Conservation (phyloP, 2,797 vertebrate species). For the Apogon talboti region DNA sequence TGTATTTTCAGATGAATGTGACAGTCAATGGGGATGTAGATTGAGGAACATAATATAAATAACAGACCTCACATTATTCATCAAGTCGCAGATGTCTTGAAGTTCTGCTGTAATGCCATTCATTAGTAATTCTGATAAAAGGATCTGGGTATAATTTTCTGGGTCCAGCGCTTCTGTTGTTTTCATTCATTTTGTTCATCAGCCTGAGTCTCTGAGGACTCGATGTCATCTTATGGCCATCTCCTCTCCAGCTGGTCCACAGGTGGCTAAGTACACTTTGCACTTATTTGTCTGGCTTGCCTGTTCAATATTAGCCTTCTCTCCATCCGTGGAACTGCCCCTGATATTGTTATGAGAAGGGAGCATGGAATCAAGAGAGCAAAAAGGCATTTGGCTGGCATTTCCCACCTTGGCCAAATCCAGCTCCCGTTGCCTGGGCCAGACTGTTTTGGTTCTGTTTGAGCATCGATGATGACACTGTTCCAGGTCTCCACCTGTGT, state of each 20-base stretch:
- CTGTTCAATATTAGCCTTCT: constrained; percentile 76
- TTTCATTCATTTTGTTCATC: constrained; percentile 70
- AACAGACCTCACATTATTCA: constrained; percentile 20
- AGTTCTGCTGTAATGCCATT: constrained; percentile 31
- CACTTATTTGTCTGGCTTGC: constrained; percentile 74
- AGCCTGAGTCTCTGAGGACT: constrained; percentile 57
- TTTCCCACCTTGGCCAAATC: constrained; percentile 76
- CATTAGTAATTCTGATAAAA: constrained; percentile 59
- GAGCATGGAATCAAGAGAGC: constrained; percentile 61
- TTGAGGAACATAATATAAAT: constrained; percentile 21
- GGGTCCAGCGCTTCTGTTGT: constrained; percentile 61
- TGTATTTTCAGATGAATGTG: neutral
- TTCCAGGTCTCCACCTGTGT: constrained; percentile 85
- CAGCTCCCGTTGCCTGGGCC: constrained; percentile 64
- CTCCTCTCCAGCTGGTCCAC: constrained; percentile 74
- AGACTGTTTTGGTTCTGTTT: constrained; percentile 75
- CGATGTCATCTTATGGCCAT: constrained; percentile 59
- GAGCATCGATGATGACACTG: constrained; percentile 77
- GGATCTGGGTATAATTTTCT: constrained; percentile 43
- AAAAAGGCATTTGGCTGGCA: constrained; percentile 83
- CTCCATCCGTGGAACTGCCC: constrained; percentile 52
- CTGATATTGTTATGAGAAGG: constrained; percentile 70
- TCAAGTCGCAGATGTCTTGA: constrained; percentile 50
- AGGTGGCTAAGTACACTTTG: constrained; percentile 77
- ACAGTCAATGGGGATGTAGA: constrained; percentile 11